A percentile compares a stretch with the other conserved stretches of the same genome.
These are phyloP conservation scores for Oostethus manadensis DNA, from an alignment of 2,113 vertebrate species.

Conservation along the genomic window DNA sequence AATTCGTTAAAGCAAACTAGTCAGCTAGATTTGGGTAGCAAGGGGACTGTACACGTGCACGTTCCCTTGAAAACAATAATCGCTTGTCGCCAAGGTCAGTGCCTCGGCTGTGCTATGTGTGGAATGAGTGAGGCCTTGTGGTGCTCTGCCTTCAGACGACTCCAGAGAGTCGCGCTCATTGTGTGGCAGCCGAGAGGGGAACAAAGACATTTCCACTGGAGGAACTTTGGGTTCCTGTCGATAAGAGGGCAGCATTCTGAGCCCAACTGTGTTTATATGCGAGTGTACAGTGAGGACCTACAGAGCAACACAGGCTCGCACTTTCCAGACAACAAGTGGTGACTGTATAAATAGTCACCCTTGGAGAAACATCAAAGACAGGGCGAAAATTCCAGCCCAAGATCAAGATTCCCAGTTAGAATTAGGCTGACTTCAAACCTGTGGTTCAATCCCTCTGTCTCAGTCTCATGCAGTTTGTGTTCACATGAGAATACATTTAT, in stretches of 20 bases:
- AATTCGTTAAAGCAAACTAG: conserved; percentile 2
- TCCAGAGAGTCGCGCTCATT: conserved; percentile 73
- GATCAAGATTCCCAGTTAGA: conserved; percentile 41
- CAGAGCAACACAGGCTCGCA: conserved; percentile 48
- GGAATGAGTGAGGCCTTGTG: conserved; percentile 60
- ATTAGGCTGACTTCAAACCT: conserved; percentile 15
- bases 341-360: conserved; percentile 69
- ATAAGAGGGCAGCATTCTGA: conserved; percentile 68
- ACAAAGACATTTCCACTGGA: conserved; percentile 77
- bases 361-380: conserved; percentile 65
- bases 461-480: not conserved
- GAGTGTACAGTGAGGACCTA: conserved; percentile 61
- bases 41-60: conserved; percentile 25
- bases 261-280: conserved; percentile 65
- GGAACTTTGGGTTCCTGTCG: conserved; percentile 78
- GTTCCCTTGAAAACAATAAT: conserved; percentile 39
- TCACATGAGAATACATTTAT: not conserved
- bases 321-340: conserved; percentile 68
- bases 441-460: not conserved
- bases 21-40: conserved; percentile 21
- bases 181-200: conserved; percentile 65
- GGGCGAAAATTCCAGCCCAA: conserved; percentile 50
- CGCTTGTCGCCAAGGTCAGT: conserved; percentile 58
- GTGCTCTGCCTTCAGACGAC: conserved; percentile 55
- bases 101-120: conserved; percentile 45